A percentile compares a stretch with the other conserved stretches of the same genome.
Conservation (phyloP, 2,888 invertebrate genomes). For the Drosophila suboccidentalis region DNA sequence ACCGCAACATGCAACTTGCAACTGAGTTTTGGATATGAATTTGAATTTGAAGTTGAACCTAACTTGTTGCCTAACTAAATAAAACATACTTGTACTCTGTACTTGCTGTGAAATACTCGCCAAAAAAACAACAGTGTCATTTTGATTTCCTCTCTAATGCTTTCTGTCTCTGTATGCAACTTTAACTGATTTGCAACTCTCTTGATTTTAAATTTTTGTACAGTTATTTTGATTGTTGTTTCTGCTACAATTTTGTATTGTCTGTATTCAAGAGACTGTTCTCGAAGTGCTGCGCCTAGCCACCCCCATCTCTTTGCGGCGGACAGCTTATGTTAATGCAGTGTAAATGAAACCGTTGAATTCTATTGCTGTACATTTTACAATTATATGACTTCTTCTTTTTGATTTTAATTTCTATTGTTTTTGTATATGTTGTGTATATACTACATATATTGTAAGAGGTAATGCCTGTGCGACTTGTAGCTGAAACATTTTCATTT, state of each 20-base stretch:
- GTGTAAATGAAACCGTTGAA: conserved; percentile 55
- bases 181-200: conserved; percentile 53
- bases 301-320: not conserved
- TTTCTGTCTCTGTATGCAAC: conserved; percentile 48
- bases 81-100: conserved; percentile 34
- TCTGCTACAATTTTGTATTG: conserved; percentile 24
- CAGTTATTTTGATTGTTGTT: conserved; percentile 47
- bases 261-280: conserved; percentile 23
- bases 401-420: conserved; percentile 17
- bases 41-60: conserved; percentile 57
- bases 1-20: conserved; percentile 65
- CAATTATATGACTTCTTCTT: conserved; percentile 1
- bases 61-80: conserved; percentile 63
- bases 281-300: conserved; percentile 8
- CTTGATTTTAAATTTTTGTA: conserved; percentile 55
- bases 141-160: conserved; percentile 7
- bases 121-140: conserved; percentile 30
- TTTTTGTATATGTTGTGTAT: conserved; percentile 30
- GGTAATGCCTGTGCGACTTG: conserved; percentile 31
- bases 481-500: conserved; percentile 24
- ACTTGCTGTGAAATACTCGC: conserved; percentile 49
- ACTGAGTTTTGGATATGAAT: conserved; percentile 61
- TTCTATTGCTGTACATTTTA: conserved; percentile 38
- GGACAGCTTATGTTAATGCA: conserved; percentile 66
- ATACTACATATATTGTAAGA: conserved; percentile 22